phyloP scores from a whole-genome alignment of 2,888 invertebrate genomes.

The Calameuta pallipes region DNA sequence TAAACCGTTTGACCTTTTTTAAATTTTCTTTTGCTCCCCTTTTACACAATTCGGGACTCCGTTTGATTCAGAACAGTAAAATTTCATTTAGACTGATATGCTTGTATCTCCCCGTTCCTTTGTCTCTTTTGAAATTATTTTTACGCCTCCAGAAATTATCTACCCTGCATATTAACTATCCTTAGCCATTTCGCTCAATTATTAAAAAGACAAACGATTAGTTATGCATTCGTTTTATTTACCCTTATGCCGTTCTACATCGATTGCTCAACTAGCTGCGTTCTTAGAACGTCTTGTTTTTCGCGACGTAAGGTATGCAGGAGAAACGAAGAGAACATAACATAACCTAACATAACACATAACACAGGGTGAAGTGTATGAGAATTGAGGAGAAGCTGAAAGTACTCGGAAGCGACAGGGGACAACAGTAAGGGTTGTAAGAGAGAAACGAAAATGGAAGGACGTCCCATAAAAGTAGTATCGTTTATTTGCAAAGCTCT shows the following conservation, averaged over 20 bases:
- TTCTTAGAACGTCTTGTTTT: background rate
- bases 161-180: background rate
- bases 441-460: slow-evolving; percentile 19
- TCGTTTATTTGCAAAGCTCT: background rate
- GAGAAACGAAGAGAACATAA: slow-evolving; percentile 1
- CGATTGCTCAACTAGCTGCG: slow-evolving; percentile 1
- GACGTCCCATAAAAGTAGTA: background rate
- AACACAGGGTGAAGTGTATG: background rate
- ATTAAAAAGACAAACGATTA: slow-evolving; percentile 11
- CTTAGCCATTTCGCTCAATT: background rate
- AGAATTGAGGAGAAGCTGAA: background rate
- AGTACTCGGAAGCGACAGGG: background rate
- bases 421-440: background rate
- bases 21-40: background rate
- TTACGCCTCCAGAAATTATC: background rate
- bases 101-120: background rate
- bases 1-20: background rate
- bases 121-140: background rate
- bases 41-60: background rate
- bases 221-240: slow-evolving; percentile 20
- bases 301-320: slow-evolving; percentile 5
- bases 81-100: background rate
- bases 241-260: slow-evolving; percentile 9
- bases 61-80: background rate
- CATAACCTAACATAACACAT: background rate